Base-by-base conservation (phyloP, 2,797 vertebrate species). In the Macroramphosus scolopax region DNA sequence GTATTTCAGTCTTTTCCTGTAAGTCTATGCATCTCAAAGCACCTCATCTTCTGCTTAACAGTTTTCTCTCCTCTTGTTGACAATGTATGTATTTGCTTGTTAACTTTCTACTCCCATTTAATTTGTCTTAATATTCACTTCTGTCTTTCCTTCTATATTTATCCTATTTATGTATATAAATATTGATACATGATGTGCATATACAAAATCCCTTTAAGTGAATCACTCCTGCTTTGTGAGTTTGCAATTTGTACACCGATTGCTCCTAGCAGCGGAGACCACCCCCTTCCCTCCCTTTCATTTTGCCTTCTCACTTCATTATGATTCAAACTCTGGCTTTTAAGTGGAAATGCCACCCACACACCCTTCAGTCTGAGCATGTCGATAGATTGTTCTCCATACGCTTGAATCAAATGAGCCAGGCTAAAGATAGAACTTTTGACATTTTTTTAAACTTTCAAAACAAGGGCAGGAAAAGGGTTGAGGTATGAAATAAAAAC, bases 291-390 rank as follows among this genome's bases (percentile, higher is more conserved):
- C 13, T n/a, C 20, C 16, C 13, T 47, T 51, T 58, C n/a, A 4
- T 47, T 76, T 75, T 76, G 56, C 78, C 55, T 78, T 72, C 66
- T 68, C 56, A 50, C 72, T 81, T 86, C 78, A 81, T 84, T 80
- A 81, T 58, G 1, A 83, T 83, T 79, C 79, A 66, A 59, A 48
- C 75, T 61, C 44, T 1, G 5, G 68, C 79, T 86, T 85, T 83
- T 80, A 84, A 83, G 80, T 81, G 80, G 78, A 83, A 80, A 82
- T 75, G 71, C 73, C 76, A 63, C 81, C 80, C 75, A 77, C 80
- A 24, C 66, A 70, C 61, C 51, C 75, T 68, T 84, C 69, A 83
- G 67, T 76, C 55, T 51, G 54, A 65, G 54, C 75, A 44, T 75
- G 77, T 79, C 78, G 75, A 71, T 75, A 66, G 61, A 80, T 57